phyloP scores from a whole-genome alignment of 2,888 invertebrate genomes.

The Sarcophaga subvicina region DNA sequence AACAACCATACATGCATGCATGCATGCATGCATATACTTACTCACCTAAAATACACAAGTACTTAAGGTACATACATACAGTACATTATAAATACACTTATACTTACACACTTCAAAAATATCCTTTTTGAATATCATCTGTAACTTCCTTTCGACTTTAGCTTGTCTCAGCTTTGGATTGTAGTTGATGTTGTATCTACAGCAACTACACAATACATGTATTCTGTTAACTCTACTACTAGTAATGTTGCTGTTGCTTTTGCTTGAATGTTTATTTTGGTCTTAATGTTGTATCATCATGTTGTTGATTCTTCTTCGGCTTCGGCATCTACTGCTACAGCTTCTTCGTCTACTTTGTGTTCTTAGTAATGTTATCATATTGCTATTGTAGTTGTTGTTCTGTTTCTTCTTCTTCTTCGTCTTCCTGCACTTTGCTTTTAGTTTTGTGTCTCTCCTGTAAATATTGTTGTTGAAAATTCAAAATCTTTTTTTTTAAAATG shows the following conservation, averaged over 20 bases:
- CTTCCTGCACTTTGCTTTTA: too few species aligned
- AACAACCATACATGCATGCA: conserved; percentile 13
- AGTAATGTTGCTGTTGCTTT: neutral
- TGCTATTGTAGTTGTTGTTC: neutral
- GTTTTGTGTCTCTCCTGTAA: conserved; percentile 28
- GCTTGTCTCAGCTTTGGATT: neutral
- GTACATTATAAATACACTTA: too few species aligned
- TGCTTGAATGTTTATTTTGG: conserved; percentile 54
- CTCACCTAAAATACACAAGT: neutral
- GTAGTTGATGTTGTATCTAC: too few species aligned
- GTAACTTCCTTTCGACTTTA: neutral
- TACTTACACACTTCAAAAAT: neutral
- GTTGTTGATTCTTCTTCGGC: conserved; percentile 50
- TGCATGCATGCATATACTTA: conserved; percentile 11
- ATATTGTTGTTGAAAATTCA: conserved; percentile 31
- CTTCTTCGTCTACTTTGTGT: neutral
- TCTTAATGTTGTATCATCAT: conserved; percentile 58
- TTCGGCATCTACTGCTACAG: neutral
- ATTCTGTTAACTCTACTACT: too few species aligned
- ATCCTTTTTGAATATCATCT: neutral
- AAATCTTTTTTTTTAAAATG: too few species aligned
- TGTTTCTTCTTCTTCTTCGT: neutral
- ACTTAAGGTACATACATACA: conserved; percentile 30
- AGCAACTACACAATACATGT: too few species aligned
- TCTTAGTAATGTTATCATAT: too few species aligned